phyloP scores from a whole-genome alignment of 2,888 invertebrate genomes.

The Scrobipalpa atriplicella region DNA sequence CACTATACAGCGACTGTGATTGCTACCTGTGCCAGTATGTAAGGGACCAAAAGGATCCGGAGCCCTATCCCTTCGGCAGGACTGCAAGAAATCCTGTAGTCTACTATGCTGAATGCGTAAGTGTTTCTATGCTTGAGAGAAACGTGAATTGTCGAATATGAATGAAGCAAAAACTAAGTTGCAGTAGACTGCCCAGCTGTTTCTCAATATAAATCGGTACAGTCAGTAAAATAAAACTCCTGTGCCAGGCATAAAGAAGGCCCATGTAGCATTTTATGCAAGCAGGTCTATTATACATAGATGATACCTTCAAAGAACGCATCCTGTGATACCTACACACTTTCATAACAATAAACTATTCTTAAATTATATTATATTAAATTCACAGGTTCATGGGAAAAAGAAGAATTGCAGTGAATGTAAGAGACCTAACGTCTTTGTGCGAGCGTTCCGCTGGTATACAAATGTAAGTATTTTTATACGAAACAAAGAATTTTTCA shows the following conservation, averaged over 20 bases:
- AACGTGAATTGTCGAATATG: too few species aligned
- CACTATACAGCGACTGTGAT: constrained; percentile 52
- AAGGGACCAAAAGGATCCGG: background rate
- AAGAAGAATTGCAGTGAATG: constrained; percentile 31
- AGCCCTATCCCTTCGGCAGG: constrained; percentile 43
- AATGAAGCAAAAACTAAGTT: too few species aligned
- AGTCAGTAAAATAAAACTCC: too few species aligned
- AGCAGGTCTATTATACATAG: too few species aligned
- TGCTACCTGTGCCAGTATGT: constrained; percentile 39
- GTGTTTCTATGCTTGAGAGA: constrained; percentile 38
- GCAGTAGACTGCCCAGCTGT: too few species aligned
- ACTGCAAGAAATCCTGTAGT: constrained; percentile 57
- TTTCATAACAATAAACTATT: too few species aligned
- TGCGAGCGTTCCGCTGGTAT: constrained; percentile 74
- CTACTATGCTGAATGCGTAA: constrained; percentile 64
- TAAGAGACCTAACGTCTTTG: constrained; percentile 60
- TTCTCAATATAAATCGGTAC: too few species aligned
- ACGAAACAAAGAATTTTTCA: background rate
- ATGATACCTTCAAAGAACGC: too few species aligned
- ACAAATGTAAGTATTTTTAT: constrained; percentile 54
- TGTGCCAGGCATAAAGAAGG: too few species aligned
- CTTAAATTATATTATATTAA: background rate
- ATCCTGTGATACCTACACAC: too few species aligned
- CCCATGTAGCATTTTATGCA: too few species aligned
- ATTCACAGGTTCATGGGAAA: constrained; percentile 12